Evolutionary conservation across 2,888 invertebrate species (phyloP).

Genomic region (Heliconius aoede): DNA sequence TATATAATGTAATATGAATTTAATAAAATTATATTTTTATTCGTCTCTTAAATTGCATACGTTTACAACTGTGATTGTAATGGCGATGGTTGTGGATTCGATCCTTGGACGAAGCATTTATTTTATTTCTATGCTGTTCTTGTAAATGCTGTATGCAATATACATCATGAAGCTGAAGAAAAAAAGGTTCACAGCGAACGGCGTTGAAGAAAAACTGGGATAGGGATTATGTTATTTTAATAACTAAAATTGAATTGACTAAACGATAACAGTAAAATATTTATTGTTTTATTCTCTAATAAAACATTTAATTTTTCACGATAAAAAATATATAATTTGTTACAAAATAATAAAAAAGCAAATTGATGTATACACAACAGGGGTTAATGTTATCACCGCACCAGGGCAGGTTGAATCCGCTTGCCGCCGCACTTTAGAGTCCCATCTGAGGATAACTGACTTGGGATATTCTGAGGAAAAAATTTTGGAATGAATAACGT

Average conservation of each 20-base stretch:
- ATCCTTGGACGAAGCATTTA: too few species aligned
- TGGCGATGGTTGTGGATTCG: too few species aligned
- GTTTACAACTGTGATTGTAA: too few species aligned
- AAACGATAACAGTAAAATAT: background rate
- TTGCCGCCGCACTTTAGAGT: conserved; percentile 10
- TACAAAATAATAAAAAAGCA: conserved; percentile 5
- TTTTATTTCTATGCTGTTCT: too few species aligned
- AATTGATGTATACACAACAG: conserved; percentile 1
- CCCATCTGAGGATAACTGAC: conserved; percentile 24
- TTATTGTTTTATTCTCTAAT: background rate
- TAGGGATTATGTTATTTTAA: too few species aligned
- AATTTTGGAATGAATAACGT: background rate
- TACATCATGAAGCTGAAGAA: too few species aligned
- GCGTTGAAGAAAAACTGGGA: background rate
- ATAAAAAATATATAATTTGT: conserved; percentile 1
- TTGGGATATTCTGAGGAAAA: conserved; percentile 1
- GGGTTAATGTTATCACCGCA: conserved; percentile 15
- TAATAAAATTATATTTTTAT: too few species aligned
- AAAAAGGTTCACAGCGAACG: too few species aligned
- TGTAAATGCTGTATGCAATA: too few species aligned
- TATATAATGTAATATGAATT: too few species aligned
- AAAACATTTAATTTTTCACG: background rate
- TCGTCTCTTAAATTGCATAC: too few species aligned
- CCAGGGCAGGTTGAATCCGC: background rate
- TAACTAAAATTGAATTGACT: background rate